Percentiles rank a stretch among this genome's conserved stretches.
These are phyloP conservation scores for Sphaerophoria taeniata DNA, from an alignment of 2,888 invertebrate species.

Conservation along the genomic window DNA sequence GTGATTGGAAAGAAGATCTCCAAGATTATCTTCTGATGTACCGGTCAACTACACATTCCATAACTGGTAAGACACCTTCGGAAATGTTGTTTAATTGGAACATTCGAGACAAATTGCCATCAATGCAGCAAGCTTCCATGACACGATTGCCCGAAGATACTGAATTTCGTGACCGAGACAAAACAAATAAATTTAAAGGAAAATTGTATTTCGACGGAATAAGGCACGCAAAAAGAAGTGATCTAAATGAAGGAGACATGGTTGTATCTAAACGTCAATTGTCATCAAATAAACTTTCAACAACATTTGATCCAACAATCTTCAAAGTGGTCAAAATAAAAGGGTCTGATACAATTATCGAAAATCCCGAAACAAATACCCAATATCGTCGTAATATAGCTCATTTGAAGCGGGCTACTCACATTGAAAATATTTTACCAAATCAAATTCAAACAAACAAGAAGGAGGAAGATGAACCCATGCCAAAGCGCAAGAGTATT, in stretches of 20 bases:
- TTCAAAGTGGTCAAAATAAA: neutral
- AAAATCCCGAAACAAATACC: neutral
- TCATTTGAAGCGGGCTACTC: neutral
- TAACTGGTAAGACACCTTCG: slow-evolving; percentile 2
- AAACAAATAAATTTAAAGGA: neutral
- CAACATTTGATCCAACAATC: neutral
- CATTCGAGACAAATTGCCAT: too few species aligned
- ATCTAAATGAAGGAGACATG: neutral
- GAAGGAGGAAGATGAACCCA: too few species aligned
- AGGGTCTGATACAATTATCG: neutral
- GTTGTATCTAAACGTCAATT: too few species aligned
- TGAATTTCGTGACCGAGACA: too few species aligned
- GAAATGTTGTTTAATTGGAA: neutral
- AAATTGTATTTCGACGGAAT: neutral
- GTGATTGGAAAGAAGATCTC: neutral
- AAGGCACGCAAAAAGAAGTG: neutral
- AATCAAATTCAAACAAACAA: neutral
- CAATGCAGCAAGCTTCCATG: too few species aligned
- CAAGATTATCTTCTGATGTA: slow-evolving; percentile 5
- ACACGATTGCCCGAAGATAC: too few species aligned
- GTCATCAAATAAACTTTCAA: neutral
- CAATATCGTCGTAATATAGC: neutral
- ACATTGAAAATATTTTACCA: too few species aligned
- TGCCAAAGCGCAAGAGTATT: too few species aligned
- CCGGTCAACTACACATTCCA: neutral